Conservation (phyloP, 2,888 invertebrate genomes). For the Horisme vitalbata region DNA sequence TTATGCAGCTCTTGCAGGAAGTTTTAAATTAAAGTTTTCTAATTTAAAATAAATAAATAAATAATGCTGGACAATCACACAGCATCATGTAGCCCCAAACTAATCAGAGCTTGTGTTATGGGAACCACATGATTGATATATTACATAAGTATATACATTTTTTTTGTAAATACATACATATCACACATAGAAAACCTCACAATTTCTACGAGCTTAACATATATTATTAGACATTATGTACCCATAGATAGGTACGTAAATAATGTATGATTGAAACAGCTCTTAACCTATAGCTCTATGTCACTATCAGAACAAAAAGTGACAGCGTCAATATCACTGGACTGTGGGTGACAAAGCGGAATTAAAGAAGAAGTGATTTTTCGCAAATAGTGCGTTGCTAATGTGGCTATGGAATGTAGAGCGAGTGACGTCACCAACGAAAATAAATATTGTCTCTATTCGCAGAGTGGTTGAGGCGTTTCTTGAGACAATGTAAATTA, state of each 20-base stretch:
- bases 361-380: conserved; percentile 51
- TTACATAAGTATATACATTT: conserved; percentile 11
- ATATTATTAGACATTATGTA: too few species aligned
- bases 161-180: conserved; percentile 4
- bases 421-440: conserved; percentile 27
- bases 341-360: conserved; percentile 38
- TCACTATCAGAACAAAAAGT: conserved; percentile 36
- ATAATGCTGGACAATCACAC: neutral
- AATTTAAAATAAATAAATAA: neutral
- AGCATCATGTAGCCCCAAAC: neutral
- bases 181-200: neutral
- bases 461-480: conserved; percentile 14
- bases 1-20: too few species aligned
- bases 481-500: conserved; percentile 5
- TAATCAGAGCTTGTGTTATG: neutral
- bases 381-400: conserved; percentile 39
- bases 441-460: conserved; percentile 36
- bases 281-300: conserved; percentile 33
- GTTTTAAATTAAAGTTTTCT: too few species aligned
- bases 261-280: conserved; percentile 29
- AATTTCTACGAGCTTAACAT: too few species aligned
- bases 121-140: neutral
- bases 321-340: conserved; percentile 20
- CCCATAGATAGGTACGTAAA: too few species aligned
- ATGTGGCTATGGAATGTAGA: conserved; percentile 50